phyloP scores from a whole-genome alignment of 2,797 vertebrate genomes.

The Margarornis squamiger region DNA sequence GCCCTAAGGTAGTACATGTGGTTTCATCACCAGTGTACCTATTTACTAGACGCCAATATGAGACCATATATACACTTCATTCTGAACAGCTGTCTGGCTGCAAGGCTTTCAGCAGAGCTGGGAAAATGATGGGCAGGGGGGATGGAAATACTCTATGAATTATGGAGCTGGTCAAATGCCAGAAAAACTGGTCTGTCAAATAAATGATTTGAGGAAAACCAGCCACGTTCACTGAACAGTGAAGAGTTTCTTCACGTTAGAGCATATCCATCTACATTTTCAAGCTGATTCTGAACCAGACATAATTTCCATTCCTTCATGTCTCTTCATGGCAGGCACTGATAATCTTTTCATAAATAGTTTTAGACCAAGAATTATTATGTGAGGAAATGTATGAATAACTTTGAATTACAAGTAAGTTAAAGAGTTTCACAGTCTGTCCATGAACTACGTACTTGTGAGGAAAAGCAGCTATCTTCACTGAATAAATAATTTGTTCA shows the following conservation, averaged over 20 bases:
- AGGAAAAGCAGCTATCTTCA: constrained; percentile 57
- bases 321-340: constrained; percentile 41
- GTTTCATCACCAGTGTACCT: neutral
- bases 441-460: constrained; percentile 11
- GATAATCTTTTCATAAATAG: constrained; percentile 62
- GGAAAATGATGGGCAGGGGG: neutral
- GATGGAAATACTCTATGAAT: constrained; percentile 14
- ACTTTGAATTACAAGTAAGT: constrained; percentile 55
- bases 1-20: neutral
- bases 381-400: constrained; percentile 56
- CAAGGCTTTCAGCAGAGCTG: constrained; percentile 34
- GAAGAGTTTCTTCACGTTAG: constrained; percentile 27
- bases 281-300: constrained; percentile 38
- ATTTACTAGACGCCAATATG: neutral
- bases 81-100: constrained; percentile 33
- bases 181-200: constrained; percentile 45
- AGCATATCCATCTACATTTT: constrained; percentile 46
- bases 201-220: constrained; percentile 43
- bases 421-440: constrained; percentile 38
- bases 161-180: constrained; percentile 26
- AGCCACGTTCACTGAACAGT: constrained; percentile 19
- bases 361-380: constrained; percentile 61
- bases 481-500: constrained; percentile 56
- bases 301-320: constrained; percentile 46
- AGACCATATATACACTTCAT: constrained; percentile 3